These are phyloP conservation scores for Nesoenas mayeri DNA, from an alignment of 2,113 vertebrate species.

Conservation along the genomic window DNA sequence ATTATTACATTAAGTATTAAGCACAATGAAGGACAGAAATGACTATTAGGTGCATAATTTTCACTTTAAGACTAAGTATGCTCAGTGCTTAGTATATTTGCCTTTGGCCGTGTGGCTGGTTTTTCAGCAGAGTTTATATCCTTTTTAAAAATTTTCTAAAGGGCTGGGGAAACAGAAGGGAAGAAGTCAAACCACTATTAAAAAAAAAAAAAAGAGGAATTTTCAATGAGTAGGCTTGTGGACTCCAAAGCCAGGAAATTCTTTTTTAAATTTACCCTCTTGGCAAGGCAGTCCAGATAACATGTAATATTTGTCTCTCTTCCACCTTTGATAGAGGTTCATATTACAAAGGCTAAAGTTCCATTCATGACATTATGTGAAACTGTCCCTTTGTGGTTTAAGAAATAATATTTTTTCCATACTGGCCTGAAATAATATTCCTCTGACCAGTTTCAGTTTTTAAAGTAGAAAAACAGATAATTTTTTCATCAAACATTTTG, in stretches of 20 bases:
- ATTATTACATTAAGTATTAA: background rate
- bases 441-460: conserved; percentile 3
- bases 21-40: background rate
- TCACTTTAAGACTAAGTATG: background rate
- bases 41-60: background rate
- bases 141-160: background rate
- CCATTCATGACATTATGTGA: background rate
- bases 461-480: conserved; percentile 20
- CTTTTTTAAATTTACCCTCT: conserved; percentile 21
- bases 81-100: background rate
- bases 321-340: conserved; percentile 32
- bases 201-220: background rate
- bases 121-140: background rate
- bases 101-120: background rate
- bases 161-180: background rate
- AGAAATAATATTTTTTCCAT: conserved; percentile 45
- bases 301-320: conserved; percentile 15
- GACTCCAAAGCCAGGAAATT: conserved; percentile 42
- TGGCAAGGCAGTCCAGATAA: conserved; percentile 3
- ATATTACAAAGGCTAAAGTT: conserved; percentile 22
- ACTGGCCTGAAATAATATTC: conserved; percentile 17
- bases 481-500: background rate
- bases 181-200: background rate
- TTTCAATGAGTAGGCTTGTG: background rate
- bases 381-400: conserved; percentile 51